Base-by-base conservation (phyloP, 2,797 vertebrate species). In the Schizopygopsis malacanthus region DNA sequence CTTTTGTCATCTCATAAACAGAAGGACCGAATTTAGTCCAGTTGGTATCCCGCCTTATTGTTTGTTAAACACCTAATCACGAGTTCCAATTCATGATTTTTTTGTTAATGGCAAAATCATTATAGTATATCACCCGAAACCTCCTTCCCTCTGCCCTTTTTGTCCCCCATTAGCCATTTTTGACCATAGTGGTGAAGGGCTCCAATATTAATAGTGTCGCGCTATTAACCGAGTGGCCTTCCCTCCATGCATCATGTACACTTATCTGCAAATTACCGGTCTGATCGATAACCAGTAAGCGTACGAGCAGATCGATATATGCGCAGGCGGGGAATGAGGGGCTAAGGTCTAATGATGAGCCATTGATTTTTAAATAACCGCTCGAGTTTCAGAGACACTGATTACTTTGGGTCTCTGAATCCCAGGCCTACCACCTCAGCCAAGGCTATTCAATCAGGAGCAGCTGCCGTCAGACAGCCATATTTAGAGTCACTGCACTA, bases 331-430 rank as follows among this genome's bases (percentile, higher is more conserved):
- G 52, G 88, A 83, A 78, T 85, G 90, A 90, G 91, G 82, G 84
- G 89, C 87, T 83, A 78, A 78, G 83, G 78, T 86, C 88, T 90
- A 92, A 93, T 85, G 52, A 90, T 90, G 88, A 90, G 87, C 54
- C 88, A 89, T 90, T 89, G 92, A 90, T 92, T 92, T 89, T 91
- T 90, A 93, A 93, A 92, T 89, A 92, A 91, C 90, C 87, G 89
- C 89, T 91, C 88, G 87, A 86, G 88, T 92, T 92, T 91, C 89
- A 91, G 90, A 91, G 93, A 90, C 91, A 91, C 90, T 89, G 91
- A 89, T 90, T 89, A 91, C 70, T 84, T 84, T 75, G 87, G 87
- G 79, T 89, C 90, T 90, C 59, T 85, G 86, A 86, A 84, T 88
- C 88, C 82, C 90, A 73, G 81, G 83, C 71, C 63, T 43, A 83